Base-by-base conservation (phyloP, 2,888 invertebrate genomes). In the Ischnus inquisitorius region DNA sequence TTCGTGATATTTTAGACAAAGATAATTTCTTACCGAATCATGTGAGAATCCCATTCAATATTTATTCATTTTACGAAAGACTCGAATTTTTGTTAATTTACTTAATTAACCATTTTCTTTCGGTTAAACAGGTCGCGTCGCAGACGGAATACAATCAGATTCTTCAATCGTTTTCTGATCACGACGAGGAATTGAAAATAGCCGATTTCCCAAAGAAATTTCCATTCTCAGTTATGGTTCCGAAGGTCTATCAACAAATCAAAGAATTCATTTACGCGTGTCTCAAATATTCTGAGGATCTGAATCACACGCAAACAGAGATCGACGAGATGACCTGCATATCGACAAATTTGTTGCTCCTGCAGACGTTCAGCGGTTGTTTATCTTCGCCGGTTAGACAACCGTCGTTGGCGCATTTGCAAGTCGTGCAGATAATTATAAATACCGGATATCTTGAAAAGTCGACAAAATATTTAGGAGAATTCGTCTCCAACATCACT, bases 181-280 rank as follows among this genome's bases (percentile, higher is more conserved):
- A 97, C 90, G 97, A 97, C 60, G 96, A 97, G 82, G 95, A 96
- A 82, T 92, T 97, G 85, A 97, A 97, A 89, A 95, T 95, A 71
- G 95, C 95, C 34, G 94, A 95, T 0, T 97, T 96, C 89, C 95
- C 95, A 1, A 94, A 94, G 82, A 94, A 96, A 90, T 98, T 99
- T 93, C 98, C 99, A 0, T 99, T 99, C 94, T 99, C 99, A 0
- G 95, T 96, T 34, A 98, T 99, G 96, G 99, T 99, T 12, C 99
- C 99, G 0, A 97, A 97, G 88, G 97, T 99, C 6, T 99, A 98
- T 94, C 97, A 97, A 79, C 98, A 99, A 94, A 98, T 99, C 46
- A 99, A 99, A 93, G 98, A 98, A 94, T 99, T 99, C 93, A 98
- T 99, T 92, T 97, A 97, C 93, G 99, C 98, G 3, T 99, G 99